These are phyloP conservation scores for Fulmarus glacialis DNA, from an alignment of 2,113 vertebrate genomes.

Conservation along the genomic window DNA sequence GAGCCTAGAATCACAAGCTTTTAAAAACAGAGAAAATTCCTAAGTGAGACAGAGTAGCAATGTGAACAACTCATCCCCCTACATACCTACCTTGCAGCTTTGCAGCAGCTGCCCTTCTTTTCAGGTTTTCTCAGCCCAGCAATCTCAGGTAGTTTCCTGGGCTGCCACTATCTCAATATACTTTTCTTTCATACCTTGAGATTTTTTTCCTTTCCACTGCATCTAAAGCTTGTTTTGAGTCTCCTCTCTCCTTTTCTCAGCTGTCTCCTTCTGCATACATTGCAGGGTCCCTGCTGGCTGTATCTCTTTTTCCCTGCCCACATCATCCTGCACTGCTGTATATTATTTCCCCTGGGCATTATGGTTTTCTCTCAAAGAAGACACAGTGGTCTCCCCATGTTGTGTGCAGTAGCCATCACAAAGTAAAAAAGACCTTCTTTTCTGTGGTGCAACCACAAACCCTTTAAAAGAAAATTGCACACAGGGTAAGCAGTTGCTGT, in stretches of 20 bases:
- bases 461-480: too few relatives aligned
- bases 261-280: neutral
- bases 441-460: neutral
- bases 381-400: neutral
- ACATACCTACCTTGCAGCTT: accelerated
- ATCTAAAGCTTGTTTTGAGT: neutral
- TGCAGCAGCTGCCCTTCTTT: neutral
- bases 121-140: neutral
- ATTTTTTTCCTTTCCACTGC: neutral
- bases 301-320: neutral
- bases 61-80: neutral
- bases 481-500: neutral
- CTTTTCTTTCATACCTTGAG: neutral
- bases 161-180: neutral
- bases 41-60: neutral
- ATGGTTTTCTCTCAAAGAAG: neutral
- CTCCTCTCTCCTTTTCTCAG: neutral
- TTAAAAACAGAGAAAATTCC: neutral
- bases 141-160: neutral
- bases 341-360: neutral
- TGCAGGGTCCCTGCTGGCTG: neutral
- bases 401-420: neutral
- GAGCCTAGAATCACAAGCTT: neutral
- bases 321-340: neutral
- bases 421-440: neutral